Conservation (phyloP, 2,113 vertebrate genomes). For the Thalassarche chlororhynchos region DNA sequence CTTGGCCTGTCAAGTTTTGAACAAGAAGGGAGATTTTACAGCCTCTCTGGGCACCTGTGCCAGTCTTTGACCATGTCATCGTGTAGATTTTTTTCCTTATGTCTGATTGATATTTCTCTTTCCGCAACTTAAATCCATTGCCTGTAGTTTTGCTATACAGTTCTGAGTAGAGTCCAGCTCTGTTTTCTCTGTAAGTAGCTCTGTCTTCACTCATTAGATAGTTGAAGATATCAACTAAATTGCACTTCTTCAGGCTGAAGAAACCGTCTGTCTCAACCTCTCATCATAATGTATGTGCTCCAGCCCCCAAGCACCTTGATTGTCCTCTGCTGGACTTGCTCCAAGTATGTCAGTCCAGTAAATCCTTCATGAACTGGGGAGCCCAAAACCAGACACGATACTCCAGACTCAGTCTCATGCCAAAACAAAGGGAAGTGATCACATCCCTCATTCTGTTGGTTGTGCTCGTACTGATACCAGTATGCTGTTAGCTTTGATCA, state of each 20-base stretch:
- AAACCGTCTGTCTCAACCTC: background rate
- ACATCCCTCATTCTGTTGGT: no score
- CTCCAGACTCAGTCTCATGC: background rate
- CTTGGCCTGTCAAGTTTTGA: background rate
- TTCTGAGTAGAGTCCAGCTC: background rate
- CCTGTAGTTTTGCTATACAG: background rate
- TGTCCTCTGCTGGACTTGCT: background rate
- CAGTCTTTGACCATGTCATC: background rate
- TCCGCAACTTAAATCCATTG: background rate
- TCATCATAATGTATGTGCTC: background rate
- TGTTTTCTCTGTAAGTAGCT: background rate
- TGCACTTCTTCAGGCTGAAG: background rate
- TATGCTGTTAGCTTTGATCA: background rate
- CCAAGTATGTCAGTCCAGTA: background rate
- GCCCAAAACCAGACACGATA: background rate
- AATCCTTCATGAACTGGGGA: background rate
- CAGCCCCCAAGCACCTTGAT: rapidly evolving
- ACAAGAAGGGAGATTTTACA: background rate
- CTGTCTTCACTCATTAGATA: background rate
- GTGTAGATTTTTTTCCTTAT: background rate
- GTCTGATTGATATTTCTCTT: background rate
- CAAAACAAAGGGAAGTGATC: background rate
- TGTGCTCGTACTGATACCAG: background rate
- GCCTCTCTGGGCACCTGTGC: background rate
- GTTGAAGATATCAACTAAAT: background rate